Evolutionary conservation across 2,797 vertebrate species (phyloP), one percentile per base, ranked within the genome.

Genomic region (Diplodus sargus): DNA sequence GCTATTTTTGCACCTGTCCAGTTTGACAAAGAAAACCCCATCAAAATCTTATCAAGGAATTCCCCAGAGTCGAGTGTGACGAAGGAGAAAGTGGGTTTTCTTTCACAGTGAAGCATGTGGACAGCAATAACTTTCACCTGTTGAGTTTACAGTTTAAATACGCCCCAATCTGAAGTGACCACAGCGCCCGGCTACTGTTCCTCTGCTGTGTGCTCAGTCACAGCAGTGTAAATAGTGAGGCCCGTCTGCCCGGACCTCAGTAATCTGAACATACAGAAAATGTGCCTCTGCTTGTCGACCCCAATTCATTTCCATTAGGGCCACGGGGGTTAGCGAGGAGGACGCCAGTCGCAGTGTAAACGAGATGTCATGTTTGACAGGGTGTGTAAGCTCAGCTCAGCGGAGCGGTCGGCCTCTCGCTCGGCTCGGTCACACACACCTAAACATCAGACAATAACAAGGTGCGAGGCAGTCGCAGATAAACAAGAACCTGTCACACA

Each of bases 311-410:
- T 78, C 78, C 75, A 87, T 70, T 60, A 58, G 75, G 81, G 86
- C 74, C 61, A 82, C 69, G 47, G 70, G 70, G 83, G 83, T 82
- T 25, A 67, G 69, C 0, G 52, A 70, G 73, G 73, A 86, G 73
- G 79, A 83, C 34, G 68, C 42, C 81, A 47, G 87, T 74, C 51
- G 16, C 72, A 56, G 83, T 63, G 84, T 85, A 85, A 91, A 89
- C 77, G 49, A 92, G 91, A 90, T 57, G 86, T 89, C 90, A 64
- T 68, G 86, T 91, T 88, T 88, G 92, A 90, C 88, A 85, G 83
- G 86, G 78, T 78, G 77, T 88, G 85, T 87, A 52, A 83, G 83
- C 82, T 76, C 65, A 30, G 68, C 80, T 34, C 34, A 34, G 34
- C 8, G 34, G 34, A 34, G 34, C 34, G 34, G 34, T 5, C 34